A percentile compares a stretch with the other conserved stretches of the same genome.
phyloP scores from a whole-genome alignment of 1,140 invertebrate species.

The Bombus fervidus region DNA sequence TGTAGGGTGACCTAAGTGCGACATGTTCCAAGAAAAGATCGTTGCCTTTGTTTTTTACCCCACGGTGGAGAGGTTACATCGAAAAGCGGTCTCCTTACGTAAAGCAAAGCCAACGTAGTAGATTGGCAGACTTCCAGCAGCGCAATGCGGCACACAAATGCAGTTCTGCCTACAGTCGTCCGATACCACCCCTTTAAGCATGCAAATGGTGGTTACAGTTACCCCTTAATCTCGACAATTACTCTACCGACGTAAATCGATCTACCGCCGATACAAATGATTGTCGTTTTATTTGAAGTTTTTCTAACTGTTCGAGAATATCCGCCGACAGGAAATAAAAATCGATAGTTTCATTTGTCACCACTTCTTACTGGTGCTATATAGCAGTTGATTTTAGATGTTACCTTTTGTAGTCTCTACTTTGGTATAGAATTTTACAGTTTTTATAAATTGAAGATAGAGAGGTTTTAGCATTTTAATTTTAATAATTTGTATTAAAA shows the following conservation, averaged over 20 bases:
- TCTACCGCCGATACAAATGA: not conserved
- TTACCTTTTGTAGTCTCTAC: no score
- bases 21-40: not conserved
- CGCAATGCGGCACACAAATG: conserved; percentile 74
- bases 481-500: no score
- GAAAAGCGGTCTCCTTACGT: conserved; percentile 47
- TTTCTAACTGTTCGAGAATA: not conserved
- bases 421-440: no score
- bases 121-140: conserved; percentile 74
- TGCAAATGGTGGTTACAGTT: conserved; percentile 34
- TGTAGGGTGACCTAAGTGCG: not conserved
- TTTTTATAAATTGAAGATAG: no score
- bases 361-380: not conserved
- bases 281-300: not conserved
- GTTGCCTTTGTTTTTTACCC: not conserved
- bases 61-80: not conserved
- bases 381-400: no score
- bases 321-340: not conserved
- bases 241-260: not conserved
- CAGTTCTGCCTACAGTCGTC: not conserved
- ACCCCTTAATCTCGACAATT: conserved; percentile 26
- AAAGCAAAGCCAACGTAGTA: conserved; percentile 48
- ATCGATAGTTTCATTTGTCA: not conserved
- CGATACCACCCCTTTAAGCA: conserved; percentile 50
- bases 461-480: no score